Percentiles rank a stretch among this genome's conserved stretches.
Conservation (phyloP, 2,113 vertebrate species). For the Microtus oregoni region DNA sequence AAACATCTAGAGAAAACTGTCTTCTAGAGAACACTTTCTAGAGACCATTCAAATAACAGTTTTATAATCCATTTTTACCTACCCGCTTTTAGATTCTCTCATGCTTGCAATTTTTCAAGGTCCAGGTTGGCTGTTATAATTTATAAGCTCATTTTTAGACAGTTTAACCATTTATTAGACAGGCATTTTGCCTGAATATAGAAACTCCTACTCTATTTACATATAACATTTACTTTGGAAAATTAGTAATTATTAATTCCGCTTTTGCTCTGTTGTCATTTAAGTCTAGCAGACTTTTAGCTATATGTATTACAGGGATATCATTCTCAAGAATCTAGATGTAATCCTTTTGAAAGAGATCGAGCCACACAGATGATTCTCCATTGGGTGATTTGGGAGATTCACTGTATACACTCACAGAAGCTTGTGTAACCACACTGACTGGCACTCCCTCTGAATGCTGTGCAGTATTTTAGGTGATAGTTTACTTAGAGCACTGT, state of each 20-base stretch:
- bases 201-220: background rate
- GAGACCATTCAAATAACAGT: background rate
- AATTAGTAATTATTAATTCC: background rate
- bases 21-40: background rate
- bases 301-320: background rate
- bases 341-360: background rate
- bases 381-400: background rate
- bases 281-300: background rate
- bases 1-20: background rate
- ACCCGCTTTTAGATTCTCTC: background rate
- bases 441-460: accelerated
- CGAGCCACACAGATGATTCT: background rate
- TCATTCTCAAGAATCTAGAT: background rate
- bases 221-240: background rate
- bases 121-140: background rate
- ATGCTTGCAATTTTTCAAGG: background rate
- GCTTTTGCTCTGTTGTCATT: background rate
- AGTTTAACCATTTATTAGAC: background rate
- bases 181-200: background rate
- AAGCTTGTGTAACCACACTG: background rate
- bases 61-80: background rate
- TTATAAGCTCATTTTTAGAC: background rate
- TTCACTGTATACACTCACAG: too few species aligned
- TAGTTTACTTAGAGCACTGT: background rate
- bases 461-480: background rate